Evolutionary conservation across 2,113 vertebrate species (phyloP).

Genomic region (Cynoglossus semilaevis): DNA sequence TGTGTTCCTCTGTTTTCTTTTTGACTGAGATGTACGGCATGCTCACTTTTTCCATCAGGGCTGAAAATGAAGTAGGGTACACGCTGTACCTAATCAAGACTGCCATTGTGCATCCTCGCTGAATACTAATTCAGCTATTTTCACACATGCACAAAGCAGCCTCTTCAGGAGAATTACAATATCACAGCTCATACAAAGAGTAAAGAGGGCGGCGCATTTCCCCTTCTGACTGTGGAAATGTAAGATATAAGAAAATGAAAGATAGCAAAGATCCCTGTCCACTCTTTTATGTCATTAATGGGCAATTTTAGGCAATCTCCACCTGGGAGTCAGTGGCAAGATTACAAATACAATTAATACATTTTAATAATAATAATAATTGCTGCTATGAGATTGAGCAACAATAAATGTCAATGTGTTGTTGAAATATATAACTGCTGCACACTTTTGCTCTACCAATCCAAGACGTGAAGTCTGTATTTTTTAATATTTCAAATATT

Average conservation of each 20-base stretch:
- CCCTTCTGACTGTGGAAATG: constrained; percentile 52
- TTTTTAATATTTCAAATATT: no score
- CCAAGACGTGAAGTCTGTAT: no score
- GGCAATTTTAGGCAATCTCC: constrained; percentile 73
- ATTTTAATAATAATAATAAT: no score
- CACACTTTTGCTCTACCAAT: no score
- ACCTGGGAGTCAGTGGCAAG: constrained; percentile 65
- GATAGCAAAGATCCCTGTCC: background rate
- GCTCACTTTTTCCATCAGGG: constrained; percentile 12
- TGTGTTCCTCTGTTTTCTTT: constrained; percentile 10
- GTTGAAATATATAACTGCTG: no score
- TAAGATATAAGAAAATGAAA: constrained; percentile 55
- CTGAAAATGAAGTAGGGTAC: constrained; percentile 28
- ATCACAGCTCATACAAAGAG: constrained; percentile 59
- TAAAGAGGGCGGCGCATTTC: constrained; percentile 60
- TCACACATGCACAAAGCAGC: constrained; percentile 44
- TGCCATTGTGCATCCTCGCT: constrained; percentile 34
- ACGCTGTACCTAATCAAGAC: constrained; percentile 34
- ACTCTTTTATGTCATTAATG: constrained; percentile 67
- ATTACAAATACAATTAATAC: constrained; percentile 65
- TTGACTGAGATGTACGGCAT: background rate
- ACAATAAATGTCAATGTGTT: no score
- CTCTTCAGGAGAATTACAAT: constrained; percentile 52
- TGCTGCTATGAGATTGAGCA: no score
- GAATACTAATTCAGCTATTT: constrained; percentile 40